Evolutionary conservation across 2,888 invertebrate species (phyloP), one percentile per base, ranked within the genome.

Genomic region (Xylophagus ater): DNA sequence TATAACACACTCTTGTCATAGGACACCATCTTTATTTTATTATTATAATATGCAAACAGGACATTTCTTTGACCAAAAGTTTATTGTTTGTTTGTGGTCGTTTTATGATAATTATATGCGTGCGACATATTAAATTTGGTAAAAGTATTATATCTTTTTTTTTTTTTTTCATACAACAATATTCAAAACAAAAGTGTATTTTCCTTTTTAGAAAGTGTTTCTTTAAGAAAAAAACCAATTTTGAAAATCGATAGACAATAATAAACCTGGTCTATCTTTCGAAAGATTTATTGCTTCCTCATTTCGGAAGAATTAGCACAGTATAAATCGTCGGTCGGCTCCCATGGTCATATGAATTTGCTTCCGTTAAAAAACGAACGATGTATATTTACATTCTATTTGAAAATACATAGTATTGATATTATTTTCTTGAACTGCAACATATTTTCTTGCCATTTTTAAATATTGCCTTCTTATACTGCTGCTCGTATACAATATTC

Each of bases 41-140:
- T 59, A 54, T 52, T 58, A 59, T 58, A 52, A 57, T 62, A 63
- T 62, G 61, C 59, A 60, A 61, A 61, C 46, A 44, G 47, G 44
- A 43, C 45, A 41, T 23, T 42, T 44, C 42, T 25, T 41, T 45
- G 40, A 41, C 41, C 38, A 43, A 45, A 41, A 42, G 42, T 34
- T 37, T 37, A 37, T 37, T 37, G 37, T 30, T 21, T 30, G 30
- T 29, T 21, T 6, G 39, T 24, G 30, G 41, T 14, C 33, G 38
- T 37, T 40, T 48, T 48, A 47, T 48, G 45, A 39, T 45, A 47
- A 45, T 45, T 43, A 42, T 42, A 34, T 44, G 36, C 15, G 40
- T 33, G 37, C 29, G 34, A 26, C 33, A 14, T 15, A 17, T 20
- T 35, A 24, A 19, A 32, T 23, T 21, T 21, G 23, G 23, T n/a